These are phyloP conservation scores for Porphyrio hochstetteri DNA, from an alignment of 2,113 vertebrate species.

Conservation along the genomic window DNA sequence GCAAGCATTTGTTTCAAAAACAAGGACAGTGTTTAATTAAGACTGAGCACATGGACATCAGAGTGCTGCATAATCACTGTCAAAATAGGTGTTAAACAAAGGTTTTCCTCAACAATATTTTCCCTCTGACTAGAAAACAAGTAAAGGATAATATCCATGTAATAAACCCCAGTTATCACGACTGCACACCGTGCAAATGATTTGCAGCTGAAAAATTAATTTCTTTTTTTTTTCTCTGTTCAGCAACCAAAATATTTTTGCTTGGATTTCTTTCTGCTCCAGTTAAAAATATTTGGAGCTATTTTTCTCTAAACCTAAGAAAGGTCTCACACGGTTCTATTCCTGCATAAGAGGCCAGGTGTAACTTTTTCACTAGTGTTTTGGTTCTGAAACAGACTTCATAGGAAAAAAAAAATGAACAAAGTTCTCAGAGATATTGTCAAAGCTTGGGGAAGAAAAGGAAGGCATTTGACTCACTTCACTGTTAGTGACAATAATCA, in stretches of 20 bases:
- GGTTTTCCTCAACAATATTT: constrained; percentile 16
- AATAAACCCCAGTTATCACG: background rate
- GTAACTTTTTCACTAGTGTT: background rate
- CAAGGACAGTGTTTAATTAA: constrained; percentile 1
- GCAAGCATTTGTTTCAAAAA: constrained; percentile 20
- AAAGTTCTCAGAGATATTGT: background rate
- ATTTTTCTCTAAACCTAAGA: background rate
- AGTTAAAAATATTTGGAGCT: background rate
- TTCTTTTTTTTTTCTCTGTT: background rate
- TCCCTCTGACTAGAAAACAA: background rate
- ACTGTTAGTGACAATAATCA: constrained; percentile 12
- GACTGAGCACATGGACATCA: background rate
- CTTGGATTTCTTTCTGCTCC: background rate
- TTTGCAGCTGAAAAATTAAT: background rate
- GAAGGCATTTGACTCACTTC: background rate
- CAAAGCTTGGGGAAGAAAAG: background rate
- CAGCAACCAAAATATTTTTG: background rate
- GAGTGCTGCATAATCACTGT: background rate
- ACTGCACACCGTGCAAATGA: background rate
- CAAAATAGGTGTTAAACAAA: constrained; percentile 28
- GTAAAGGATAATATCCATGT: background rate
- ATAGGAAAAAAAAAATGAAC: background rate
- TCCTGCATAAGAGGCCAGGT: background rate
- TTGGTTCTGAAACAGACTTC: background rate
- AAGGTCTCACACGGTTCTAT: background rate